Evolutionary conservation across 2,113 vertebrate species (phyloP), one percentile per base, ranked within the genome.

Genomic region (Tamias sibiricus): DNA sequence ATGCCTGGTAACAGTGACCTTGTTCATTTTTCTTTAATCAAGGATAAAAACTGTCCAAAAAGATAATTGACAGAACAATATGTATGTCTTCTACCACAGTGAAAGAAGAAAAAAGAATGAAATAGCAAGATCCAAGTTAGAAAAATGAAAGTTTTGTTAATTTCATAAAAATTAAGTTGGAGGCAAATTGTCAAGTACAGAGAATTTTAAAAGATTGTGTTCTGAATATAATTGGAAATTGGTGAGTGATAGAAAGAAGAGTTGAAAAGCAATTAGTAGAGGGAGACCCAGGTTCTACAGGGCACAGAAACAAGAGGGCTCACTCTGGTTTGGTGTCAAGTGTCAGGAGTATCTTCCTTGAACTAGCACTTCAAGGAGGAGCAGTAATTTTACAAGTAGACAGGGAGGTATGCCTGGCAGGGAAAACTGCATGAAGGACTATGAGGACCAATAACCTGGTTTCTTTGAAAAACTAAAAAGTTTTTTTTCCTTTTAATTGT

Each of bases 11-110:
- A 47, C 30, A 68, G 68, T 85, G 35, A 83, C 22, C 40, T 71
- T 49, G 12, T 80, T 97, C 54, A 87, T 95, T 42, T 92, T 94
- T 83, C 40, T 93, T 89, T 82, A 87, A 88, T 82, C 90, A 91
- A 22, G 26, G 87, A 74, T 89, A 86, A 86, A 94, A 97, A 49
- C 3, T 86, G 9, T 71, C 37, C 75, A 47, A 47, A 95, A 90
- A 68, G 42, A 74, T 79, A 95, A 77, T 90, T 83, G 52, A 94
- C 88, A 47, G 20, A 66, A 94, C 5, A 59, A 62, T 95, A 92
- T 68, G 57, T 68, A 89, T 24, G 26, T 44, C 69, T 95, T 68
- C 30, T 3, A 57, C 2, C 37, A 90, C 42, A 91, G 76, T 59
- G 13, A 6, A 92, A 86, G 3, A 32, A 90, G 42, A 52, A 83